Base-by-base conservation (phyloP, 37 sponge, comb jelly and placozoan species). In the Lycopodina hypogea region DNA sequence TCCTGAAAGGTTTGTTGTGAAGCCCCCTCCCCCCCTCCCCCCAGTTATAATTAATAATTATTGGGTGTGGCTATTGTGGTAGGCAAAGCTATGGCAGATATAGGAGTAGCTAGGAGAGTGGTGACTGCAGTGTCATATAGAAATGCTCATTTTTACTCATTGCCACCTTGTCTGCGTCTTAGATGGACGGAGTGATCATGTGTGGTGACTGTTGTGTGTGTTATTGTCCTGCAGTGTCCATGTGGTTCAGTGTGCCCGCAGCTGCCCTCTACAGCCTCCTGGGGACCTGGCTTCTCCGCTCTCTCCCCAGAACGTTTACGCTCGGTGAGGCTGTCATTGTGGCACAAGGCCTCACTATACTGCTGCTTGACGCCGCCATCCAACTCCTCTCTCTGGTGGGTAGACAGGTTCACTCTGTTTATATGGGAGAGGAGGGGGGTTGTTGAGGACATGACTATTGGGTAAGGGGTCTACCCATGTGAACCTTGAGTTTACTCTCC, bases 281-380 rank as follows among this genome's bases (percentile, higher is more conserved):
- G 9, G 80, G 83, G 22, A 38, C 77, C 4, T 91, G 75, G 69
- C 57, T 87, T 14, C 76, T 91, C 39, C 29, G 69, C 63, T 14
- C 61, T 37, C 83, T 86, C 53, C 80, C 87, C 38, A 58, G 62
- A 3, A 85, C 78, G 33, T 91, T 91, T 67, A 83, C 87, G 23
- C 36, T 91, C 0, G 71, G 87, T 37, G 92, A 91, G 55, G 87
- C 81, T 11, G 38, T 82, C 14, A 86, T 84, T 7, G 53, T 86
- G 1, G 39, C 80, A 26, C 92, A 91, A 50, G 87, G 80, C 42
- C 52, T 87, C 22, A 50, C 87, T 35, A 70, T 91, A 28, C 58
- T 83, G 33, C 26, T 83, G 33, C 18, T 57, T 19, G 92, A 91
- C 57, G 38, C 79, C 37, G 56, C 62, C 30, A 37, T 83, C 8